Conservation (phyloP, 2,113 vertebrate genomes). For the Tenrec ecaudatus region DNA sequence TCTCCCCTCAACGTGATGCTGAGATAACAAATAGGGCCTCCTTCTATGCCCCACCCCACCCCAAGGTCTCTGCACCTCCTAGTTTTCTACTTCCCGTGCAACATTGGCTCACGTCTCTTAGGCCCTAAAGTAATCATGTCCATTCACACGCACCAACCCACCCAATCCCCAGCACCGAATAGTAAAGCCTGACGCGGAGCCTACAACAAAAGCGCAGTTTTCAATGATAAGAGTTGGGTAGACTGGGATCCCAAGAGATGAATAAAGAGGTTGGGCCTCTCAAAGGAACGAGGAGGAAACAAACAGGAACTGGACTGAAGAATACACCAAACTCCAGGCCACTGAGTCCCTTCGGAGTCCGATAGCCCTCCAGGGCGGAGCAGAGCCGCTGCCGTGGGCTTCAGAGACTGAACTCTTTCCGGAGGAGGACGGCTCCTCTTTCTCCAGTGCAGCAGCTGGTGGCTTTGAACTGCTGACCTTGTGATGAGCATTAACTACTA, state of each 20-base stretch:
- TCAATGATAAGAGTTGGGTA: not conserved
- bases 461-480: too few relatives aligned
- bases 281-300: not conserved
- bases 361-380: too few relatives aligned
- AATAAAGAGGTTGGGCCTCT: not conserved
- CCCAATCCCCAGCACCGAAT: not conserved
- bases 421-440: too few relatives aligned
- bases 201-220: not conserved
- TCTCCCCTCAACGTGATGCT: not conserved
- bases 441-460: too few relatives aligned
- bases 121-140: not conserved
- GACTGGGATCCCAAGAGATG: not conserved
- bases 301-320: not conserved
- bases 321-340: too few relatives aligned
- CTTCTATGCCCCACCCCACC: not conserved
- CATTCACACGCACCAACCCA: not conserved
- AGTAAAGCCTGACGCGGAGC: not conserved
- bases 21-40: not conserved
- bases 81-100: slow-evolving; percentile 34
- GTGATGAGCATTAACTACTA: too few relatives aligned
- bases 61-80: not conserved
- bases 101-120: slow-evolving; percentile 22
- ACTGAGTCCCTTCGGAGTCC: too few relatives aligned
- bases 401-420: too few relatives aligned
- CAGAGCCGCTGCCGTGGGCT: too few relatives aligned